phyloP scores from a whole-genome alignment of 1,140 invertebrate genomes.

The Sitodiplosis mosellana region DNA sequence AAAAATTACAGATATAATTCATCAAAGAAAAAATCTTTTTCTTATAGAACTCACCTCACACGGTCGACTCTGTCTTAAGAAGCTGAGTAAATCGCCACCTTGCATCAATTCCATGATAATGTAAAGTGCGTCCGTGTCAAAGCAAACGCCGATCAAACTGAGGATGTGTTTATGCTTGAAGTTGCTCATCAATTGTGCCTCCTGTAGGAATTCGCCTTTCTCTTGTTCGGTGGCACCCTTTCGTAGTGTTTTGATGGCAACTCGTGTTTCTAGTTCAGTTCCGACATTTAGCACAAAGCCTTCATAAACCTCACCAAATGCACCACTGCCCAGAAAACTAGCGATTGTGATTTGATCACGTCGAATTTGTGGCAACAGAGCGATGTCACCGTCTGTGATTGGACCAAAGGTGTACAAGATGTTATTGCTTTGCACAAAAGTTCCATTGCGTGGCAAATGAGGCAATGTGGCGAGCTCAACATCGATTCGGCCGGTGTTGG shows the following conservation, averaged over 20 bases:
- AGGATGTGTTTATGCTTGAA: constrained; percentile 94
- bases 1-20: too few species aligned
- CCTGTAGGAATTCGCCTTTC: constrained; percentile 88
- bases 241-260: constrained; percentile 53
- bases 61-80: constrained; percentile 58
- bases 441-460: constrained; percentile 51
- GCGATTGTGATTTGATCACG: constrained; percentile 61
- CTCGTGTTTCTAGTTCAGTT: constrained; percentile 30
- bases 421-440: constrained; percentile 61
- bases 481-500: constrained; percentile 49
- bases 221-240: constrained; percentile 84
- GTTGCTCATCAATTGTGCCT: constrained; percentile 91
- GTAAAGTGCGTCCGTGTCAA: constrained; percentile 82
- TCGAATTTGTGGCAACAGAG: constrained; percentile 62
- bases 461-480: constrained; percentile 74
- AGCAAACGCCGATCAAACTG: constrained; percentile 77
- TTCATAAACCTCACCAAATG: constrained; percentile 94
- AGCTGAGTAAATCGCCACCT: constrained; percentile 82
- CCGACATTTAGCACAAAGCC: constrained; percentile 51
- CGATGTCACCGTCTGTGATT: constrained; percentile 42
- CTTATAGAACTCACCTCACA: neutral
- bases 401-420: constrained; percentile 47
- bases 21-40: too few species aligned
- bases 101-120: constrained; percentile 96
- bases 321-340: constrained; percentile 83